phyloP scores from a whole-genome alignment of 2,113 vertebrate species.

The Taxidea taxus region DNA sequence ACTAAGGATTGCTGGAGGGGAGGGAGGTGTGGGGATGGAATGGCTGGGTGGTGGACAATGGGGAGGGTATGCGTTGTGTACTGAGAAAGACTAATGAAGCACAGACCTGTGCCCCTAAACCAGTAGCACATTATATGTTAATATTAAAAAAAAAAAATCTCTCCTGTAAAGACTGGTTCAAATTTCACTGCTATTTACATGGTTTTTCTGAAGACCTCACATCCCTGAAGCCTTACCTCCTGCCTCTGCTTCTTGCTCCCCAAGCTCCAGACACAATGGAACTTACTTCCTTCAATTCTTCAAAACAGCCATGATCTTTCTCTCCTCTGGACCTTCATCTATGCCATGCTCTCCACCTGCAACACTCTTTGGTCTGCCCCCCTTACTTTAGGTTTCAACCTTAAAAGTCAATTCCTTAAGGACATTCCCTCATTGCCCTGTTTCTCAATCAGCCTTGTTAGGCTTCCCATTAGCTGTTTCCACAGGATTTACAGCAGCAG shows the following conservation, averaged over 20 bases:
- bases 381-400: background rate
- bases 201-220: background rate
- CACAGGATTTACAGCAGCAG: background rate
- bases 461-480: background rate
- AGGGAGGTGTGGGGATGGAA: too few relatives aligned
- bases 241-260: background rate
- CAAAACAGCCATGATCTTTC: background rate
- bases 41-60: too few relatives aligned
- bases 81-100: too few relatives aligned
- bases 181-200: background rate
- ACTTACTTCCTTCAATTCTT: background rate
- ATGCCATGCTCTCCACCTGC: background rate
- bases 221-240: background rate
- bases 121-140: too few relatives aligned
- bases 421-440: background rate
- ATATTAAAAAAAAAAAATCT: background rate
- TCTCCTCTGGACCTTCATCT: background rate
- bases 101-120: too few relatives aligned
- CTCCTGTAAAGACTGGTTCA: background rate
- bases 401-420: constrained; percentile 14
- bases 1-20: too few relatives aligned
- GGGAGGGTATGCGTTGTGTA: too few relatives aligned
- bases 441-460: background rate
- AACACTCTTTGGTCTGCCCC: background rate
- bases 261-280: background rate